Base-by-base conservation (phyloP, 2,888 invertebrate genomes). In the Lucinisca nassula region DNA sequence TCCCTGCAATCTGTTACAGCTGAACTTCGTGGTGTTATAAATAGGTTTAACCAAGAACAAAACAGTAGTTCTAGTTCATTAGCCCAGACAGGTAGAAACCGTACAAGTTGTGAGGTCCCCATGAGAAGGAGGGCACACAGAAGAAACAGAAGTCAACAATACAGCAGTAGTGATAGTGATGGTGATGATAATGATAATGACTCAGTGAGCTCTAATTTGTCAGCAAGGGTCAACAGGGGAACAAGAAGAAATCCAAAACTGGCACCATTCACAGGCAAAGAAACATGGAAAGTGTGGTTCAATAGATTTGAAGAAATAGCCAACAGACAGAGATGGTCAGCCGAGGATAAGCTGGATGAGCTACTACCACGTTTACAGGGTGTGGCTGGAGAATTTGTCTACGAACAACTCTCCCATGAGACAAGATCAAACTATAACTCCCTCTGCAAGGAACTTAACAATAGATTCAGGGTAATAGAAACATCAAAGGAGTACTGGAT, bases 231-330 rank as follows among this genome's bases (percentile, higher is more conserved):
- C 14, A 8, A n/a, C 24, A 55, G 35, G 4, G 45, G 73, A 37
- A 73, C 35, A 37, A 45, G 35, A 30, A 67, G 24, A 30, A 78
- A 17, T n/a, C 67, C 79, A 8, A 84, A 84, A 51, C 55, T 70
- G 61, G 55, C 80, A 38, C 67, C 79, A 1, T 84, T 80, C 38
- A 80, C 67, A n/a, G 80, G 80, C 37, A 84, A 84, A 45, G 80
- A 84, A 77, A 72, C 51, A 21, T 84, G 75, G 76, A 67, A 61
- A 21, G 80, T 84, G n/a, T 80, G 76, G 84, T 84, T 67, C 30
- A 80, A 84, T 49, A 35, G 67, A n/a, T 84, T 84, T 76, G 51
- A 84, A 24, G 80, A 80, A 37, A 72, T 80, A 24, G 70, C 70
- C 21, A 84, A 35, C 8, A 61, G 84, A 32, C 51, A 80, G 24